Conservation (phyloP, 2,888 invertebrate species). For the Andrena marginata region DNA sequence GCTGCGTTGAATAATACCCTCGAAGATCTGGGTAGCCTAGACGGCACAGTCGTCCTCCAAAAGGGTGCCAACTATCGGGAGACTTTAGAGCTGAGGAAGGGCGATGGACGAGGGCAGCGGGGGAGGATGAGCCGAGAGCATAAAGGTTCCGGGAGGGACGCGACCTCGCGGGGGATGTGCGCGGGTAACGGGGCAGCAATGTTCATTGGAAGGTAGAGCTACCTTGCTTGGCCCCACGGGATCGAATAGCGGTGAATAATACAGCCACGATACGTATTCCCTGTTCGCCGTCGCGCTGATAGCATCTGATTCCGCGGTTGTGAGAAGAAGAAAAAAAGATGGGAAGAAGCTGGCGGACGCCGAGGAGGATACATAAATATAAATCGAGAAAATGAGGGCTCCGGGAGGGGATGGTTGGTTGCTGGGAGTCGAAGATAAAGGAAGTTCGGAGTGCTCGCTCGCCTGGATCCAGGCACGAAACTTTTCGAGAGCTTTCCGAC, state of each 20-base stretch:
- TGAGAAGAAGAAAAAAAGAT: background rate
- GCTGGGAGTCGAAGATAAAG: constrained; percentile 43
- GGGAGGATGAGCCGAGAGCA: background rate
- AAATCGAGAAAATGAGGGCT: constrained; percentile 59
- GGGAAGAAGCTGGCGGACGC: constrained; percentile 11
- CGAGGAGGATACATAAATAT: constrained; percentile 69
- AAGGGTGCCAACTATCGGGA: background rate
- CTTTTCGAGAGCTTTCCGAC: constrained; percentile 68
- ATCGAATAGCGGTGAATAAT: constrained; percentile 72
- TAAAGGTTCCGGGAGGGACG: constrained; percentile 32
- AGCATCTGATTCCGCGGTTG: constrained; percentile 54
- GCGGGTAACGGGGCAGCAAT: constrained; percentile 45
- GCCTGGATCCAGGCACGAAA: constrained; percentile 56
- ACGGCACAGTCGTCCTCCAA: background rate
- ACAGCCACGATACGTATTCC: constrained; percentile 55
- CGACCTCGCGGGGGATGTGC: background rate
- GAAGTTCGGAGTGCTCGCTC: constrained; percentile 46
- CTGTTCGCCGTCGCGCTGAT: constrained; percentile 58
- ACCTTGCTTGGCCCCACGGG: constrained; percentile 56
- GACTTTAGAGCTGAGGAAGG: constrained; percentile 2
- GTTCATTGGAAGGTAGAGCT: constrained; percentile 67
- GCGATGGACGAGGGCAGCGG: background rate
- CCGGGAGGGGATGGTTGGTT: constrained; percentile 3
- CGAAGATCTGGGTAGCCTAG: background rate
- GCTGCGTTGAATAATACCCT: constrained; percentile 28